Evolutionary conservation across 2,113 vertebrate genomes (phyloP).

Genomic region (Neogale vison): DNA sequence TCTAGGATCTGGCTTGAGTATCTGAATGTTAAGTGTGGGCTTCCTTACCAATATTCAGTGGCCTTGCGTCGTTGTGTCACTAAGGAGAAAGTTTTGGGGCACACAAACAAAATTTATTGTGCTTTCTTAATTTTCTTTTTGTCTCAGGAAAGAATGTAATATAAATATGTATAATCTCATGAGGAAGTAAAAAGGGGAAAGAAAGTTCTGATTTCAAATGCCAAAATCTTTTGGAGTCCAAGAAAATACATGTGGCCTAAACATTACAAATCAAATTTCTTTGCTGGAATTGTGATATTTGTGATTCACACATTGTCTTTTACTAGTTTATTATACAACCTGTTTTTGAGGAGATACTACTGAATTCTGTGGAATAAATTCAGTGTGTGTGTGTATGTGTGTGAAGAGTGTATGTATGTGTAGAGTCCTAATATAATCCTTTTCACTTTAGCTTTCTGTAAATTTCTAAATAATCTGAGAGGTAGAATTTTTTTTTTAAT

Average conservation of each 20-base stretch:
- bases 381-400: neutral
- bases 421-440: neutral
- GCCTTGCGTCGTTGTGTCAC: neutral
- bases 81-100: neutral
- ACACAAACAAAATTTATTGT: constrained; percentile 1
- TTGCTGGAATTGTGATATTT: constrained; percentile 43
- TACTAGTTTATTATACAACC: constrained; percentile 1
- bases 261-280: constrained; percentile 47
- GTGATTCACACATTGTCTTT: constrained; percentile 37
- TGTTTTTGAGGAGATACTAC: constrained; percentile 30
- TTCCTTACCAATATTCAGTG: neutral
- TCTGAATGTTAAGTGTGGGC: neutral
- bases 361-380: constrained; percentile 48
- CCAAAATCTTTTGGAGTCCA: constrained; percentile 10
- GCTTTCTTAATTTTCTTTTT: constrained; percentile 68
- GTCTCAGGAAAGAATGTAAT: constrained; percentile 63
- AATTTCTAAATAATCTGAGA: constrained; percentile 38
- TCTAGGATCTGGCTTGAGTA: neutral
- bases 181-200: neutral
- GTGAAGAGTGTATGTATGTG: neutral
- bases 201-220: constrained; percentile 62
- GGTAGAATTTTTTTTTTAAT: constrained; percentile 23
- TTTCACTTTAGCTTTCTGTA: constrained; percentile 25
- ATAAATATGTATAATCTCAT: neutral
- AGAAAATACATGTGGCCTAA: constrained; percentile 40